phyloP scores from a whole-genome alignment of 2,797 vertebrate species.

The Pangasius mekongensis region DNA sequence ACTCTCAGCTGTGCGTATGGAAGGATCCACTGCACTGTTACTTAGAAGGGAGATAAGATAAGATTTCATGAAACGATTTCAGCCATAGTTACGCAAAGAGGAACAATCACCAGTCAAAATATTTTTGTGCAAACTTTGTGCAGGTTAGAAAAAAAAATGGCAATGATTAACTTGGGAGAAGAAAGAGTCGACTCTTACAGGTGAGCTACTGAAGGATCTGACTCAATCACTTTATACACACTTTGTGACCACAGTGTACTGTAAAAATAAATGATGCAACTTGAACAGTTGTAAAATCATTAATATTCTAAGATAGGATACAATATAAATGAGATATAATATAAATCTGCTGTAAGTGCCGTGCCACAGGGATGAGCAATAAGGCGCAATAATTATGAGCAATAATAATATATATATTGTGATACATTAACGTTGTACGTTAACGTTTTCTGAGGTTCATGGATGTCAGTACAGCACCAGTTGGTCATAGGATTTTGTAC shows the following conservation, averaged over 20 bases:
- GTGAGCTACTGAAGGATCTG: not conserved
- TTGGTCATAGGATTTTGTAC: not conserved
- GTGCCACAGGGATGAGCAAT: too few relatives aligned
- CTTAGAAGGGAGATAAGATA: not conserved
- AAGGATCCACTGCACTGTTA: not conserved
- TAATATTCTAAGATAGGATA: too few relatives aligned
- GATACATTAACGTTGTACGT: too few relatives aligned
- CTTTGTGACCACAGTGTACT: too few relatives aligned
- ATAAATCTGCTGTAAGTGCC: too few relatives aligned
- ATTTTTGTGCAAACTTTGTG: not conserved
- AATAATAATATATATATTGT: too few relatives aligned
- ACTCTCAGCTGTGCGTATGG: not conserved
- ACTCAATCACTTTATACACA: not conserved
- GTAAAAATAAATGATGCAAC: too few relatives aligned
- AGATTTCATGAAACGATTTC: not conserved
- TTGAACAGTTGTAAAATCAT: too few relatives aligned
- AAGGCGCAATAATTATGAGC: too few relatives aligned
- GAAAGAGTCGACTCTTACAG: not conserved
- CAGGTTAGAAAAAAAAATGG: not conserved
- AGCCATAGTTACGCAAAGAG: not conserved
- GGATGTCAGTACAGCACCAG: not conserved
- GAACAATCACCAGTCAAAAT: not conserved
- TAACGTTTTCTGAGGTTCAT: not conserved
- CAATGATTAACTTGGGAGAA: not conserved
- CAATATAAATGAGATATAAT: too few relatives aligned